Conservation (phyloP, 2,113 vertebrate genomes). For the Rhinoderma darwinii region DNA sequence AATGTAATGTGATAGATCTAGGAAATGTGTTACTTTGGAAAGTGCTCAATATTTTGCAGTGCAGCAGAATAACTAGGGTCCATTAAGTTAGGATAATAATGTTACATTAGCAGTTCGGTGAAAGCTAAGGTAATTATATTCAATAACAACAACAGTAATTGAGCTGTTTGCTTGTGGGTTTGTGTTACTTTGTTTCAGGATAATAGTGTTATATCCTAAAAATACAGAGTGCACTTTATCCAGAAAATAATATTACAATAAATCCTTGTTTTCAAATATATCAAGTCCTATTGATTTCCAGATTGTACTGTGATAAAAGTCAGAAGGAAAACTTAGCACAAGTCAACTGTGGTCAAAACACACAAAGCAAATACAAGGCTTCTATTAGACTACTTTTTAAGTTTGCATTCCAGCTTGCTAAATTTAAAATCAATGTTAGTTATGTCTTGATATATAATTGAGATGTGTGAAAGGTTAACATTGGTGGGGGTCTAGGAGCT, state of each 20-base stretch:
- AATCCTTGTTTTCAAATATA: background rate
- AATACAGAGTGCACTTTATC: background rate
- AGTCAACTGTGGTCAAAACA: background rate
- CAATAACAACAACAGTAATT: slow-evolving; percentile 37
- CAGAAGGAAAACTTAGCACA: background rate
- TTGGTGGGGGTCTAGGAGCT: no score
- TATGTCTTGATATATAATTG: no score
- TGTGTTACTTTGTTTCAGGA: slow-evolving; percentile 20
- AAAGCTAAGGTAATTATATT: slow-evolving; percentile 44
- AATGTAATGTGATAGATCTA: background rate
- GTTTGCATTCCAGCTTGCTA: no score
- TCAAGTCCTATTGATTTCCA: background rate
- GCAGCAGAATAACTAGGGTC: background rate
- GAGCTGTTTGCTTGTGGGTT: slow-evolving; percentile 25
- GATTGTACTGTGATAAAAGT: background rate
- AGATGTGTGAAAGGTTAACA: no score
- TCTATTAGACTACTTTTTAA: no score
- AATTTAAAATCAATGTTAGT: no score
- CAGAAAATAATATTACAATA: background rate
- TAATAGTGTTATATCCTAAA: background rate
- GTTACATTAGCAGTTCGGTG: slow-evolving; percentile 19
- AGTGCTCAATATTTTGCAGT: slow-evolving; percentile 26
- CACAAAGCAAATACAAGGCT: background rate
- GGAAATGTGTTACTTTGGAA: slow-evolving; percentile 28
- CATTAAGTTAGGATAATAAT: slow-evolving; percentile 54